Conservation (phyloP, 2,888 invertebrate species). For the Dysmachus trigonus region DNA sequence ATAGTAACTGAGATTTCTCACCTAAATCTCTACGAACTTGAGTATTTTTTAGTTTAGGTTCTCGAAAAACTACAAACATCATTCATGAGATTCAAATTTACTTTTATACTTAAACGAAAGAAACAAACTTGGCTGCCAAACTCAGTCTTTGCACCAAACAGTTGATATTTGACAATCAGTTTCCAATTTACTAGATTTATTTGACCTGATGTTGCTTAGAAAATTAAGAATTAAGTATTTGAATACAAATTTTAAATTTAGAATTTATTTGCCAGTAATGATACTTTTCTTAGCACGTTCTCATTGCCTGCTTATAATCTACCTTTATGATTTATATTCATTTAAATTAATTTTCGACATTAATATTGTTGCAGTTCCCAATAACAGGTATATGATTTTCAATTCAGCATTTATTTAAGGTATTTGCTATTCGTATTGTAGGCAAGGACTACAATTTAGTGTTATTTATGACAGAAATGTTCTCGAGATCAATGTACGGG, state of each 20-base stretch:
- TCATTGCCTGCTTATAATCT: not conserved
- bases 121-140: conserved; percentile 31
- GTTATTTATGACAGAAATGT: too few relatives aligned
- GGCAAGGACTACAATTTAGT: too few relatives aligned
- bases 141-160: conserved; percentile 41
- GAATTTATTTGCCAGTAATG: not conserved
- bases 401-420: not conserved
- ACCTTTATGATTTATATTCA: not conserved
- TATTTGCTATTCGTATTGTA: not conserved
- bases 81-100: not conserved
- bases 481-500: too few relatives aligned
- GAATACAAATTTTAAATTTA: not conserved
- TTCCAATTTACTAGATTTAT: conserved; percentile 3
- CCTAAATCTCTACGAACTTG: not conserved
- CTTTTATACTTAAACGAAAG: not conserved
- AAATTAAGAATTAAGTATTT: not conserved
- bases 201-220: not conserved
- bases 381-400: not conserved
- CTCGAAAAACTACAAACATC: not conserved
- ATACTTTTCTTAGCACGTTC: not conserved
- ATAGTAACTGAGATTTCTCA: not conserved
- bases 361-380: not conserved
- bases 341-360: not conserved
- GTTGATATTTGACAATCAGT: not conserved
- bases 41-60: not conserved